Conservation (phyloP, 2,113 vertebrate genomes). For the Mobula birostris region DNA sequence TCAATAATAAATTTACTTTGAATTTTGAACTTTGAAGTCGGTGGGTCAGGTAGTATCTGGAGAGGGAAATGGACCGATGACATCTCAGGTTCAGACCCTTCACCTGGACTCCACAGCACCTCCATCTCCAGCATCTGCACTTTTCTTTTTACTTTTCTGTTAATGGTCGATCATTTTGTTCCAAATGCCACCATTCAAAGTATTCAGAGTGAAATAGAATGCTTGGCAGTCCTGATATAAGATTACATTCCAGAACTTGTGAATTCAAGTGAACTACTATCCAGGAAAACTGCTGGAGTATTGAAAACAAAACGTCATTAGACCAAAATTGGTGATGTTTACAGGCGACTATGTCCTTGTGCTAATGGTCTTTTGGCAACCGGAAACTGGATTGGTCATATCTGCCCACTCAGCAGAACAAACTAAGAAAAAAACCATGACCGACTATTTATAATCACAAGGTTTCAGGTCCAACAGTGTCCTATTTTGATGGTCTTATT, state of each 20-base stretch:
- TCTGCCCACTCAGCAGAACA: not conserved
- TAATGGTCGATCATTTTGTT: not conserved
- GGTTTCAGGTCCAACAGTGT: not conserved
- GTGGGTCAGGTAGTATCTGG: too few species aligned
- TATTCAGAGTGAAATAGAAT: not conserved
- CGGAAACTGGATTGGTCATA: too few species aligned
- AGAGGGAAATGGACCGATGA: too few species aligned
- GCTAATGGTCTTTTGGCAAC: not conserved
- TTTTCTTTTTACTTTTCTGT: not conserved
- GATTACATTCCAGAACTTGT: not conserved
- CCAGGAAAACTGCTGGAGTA: not conserved
- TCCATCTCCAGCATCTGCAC: not conserved
- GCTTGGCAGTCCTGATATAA: not conserved
- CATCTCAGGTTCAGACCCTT: too few species aligned
- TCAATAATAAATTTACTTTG: too few species aligned
- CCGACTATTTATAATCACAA: not conserved
- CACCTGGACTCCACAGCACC: too few species aligned
- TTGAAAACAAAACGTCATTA: not conserved
- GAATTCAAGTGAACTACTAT: not conserved
- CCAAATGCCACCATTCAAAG: not conserved
- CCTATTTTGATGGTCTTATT: not conserved
- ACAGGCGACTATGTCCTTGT: not conserved
- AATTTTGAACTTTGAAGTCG: too few species aligned
- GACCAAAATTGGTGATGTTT: not conserved
- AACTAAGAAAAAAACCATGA: not conserved